Evolutionary conservation across 2,113 vertebrate genomes (phyloP).

Genomic region (Nerophis lumbriciformis): DNA sequence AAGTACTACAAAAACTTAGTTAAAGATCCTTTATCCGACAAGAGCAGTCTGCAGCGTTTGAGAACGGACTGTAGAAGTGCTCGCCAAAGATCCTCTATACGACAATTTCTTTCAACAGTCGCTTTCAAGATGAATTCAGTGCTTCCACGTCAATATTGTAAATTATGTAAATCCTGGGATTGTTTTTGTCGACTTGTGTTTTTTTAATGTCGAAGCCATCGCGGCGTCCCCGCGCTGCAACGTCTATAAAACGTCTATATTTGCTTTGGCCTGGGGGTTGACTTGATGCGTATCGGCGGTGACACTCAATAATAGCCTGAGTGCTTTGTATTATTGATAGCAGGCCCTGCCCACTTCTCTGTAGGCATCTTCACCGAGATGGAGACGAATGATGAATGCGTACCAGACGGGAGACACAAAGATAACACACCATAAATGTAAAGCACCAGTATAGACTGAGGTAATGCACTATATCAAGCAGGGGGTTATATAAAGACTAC

Average conservation of each 20-base stretch:
- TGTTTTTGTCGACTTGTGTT: not conserved
- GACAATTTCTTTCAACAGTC: not conserved
- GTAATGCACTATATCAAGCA: too few species aligned
- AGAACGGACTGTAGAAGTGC: too few species aligned
- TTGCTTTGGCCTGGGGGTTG: conserved; percentile 37
- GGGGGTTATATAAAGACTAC: too few species aligned
- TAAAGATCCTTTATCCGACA: not conserved
- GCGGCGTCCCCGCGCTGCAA: conserved; percentile 17
- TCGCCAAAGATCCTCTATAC: not conserved
- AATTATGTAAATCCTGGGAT: not conserved
- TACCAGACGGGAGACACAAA: conserved; percentile 22
- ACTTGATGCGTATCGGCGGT: conserved; percentile 49
- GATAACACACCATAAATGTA: too few species aligned
- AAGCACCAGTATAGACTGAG: too few species aligned
- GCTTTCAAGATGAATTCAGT: not conserved
- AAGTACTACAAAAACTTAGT: too few species aligned
- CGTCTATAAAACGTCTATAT: conserved; percentile 30
- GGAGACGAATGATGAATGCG: conserved; percentile 4
- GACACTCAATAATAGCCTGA: conserved; percentile 44
- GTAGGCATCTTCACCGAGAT: conserved; percentile 13
- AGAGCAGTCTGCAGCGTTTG: too few species aligned
- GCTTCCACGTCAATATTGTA: not conserved
- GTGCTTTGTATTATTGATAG: conserved; percentile 43
- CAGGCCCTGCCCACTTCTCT: conserved; percentile 8
- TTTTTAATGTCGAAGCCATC: conserved; percentile 4